phyloP scores from a whole-genome alignment of 2,797 vertebrate species.

The Pipistrellus pipistrellus region DNA sequence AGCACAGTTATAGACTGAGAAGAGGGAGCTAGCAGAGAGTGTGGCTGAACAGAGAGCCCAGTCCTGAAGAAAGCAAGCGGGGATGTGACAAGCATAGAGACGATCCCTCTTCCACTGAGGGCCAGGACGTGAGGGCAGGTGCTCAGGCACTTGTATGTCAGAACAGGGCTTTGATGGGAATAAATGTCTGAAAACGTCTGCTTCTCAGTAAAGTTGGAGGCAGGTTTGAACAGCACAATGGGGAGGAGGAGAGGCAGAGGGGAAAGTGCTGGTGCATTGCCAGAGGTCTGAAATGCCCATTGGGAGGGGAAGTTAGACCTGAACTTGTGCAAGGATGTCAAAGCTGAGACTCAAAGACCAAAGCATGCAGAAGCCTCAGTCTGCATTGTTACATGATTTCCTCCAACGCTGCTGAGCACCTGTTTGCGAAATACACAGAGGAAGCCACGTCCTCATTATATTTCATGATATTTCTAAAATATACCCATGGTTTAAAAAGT shows the following conservation, averaged over 20 bases:
- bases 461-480: conserved; percentile 25
- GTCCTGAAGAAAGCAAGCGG: background rate
- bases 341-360: background rate
- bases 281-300: background rate
- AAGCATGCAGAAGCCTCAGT: background rate
- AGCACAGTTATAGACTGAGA: background rate
- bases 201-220: background rate
- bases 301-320: background rate
- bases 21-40: background rate
- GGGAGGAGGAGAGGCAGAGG: background rate
- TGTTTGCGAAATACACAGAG: background rate
- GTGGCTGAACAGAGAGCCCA: background rate
- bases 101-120: background rate
- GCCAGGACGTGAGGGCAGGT: background rate
- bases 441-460: background rate
- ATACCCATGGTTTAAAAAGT: background rate
- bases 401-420: background rate
- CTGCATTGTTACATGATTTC: background rate
- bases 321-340: background rate
- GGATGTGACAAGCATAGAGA: background rate
- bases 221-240: background rate
- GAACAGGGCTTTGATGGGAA: background rate
- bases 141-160: fast-evolving
- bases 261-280: background rate
- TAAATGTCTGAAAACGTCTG: background rate